phyloP scores from a whole-genome alignment of 2,113 vertebrate genomes.

The Callipepla californica region DNA sequence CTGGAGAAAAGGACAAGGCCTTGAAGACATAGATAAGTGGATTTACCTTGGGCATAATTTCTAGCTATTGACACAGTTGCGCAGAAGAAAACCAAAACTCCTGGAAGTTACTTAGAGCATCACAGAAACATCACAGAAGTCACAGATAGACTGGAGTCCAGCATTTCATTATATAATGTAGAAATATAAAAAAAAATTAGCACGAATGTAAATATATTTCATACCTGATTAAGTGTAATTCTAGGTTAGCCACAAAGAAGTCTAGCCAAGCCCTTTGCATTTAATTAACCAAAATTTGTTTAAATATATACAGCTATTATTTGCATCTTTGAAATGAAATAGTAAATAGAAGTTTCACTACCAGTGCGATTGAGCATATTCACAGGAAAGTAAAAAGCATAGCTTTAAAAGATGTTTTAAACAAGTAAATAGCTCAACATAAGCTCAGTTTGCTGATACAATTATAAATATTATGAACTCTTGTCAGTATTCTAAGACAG shows the following conservation, averaged over 20 bases:
- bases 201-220: not conserved
- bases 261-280: not conserved
- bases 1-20: not conserved
- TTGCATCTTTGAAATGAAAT: not conserved
- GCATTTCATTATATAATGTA: not conserved
- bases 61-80: accelerated
- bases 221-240: not conserved
- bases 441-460: not conserved
- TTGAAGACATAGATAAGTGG: not conserved
- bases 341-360: not conserved
- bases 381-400: not conserved
- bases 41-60: not conserved
- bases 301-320: not conserved
- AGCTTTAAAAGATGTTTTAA: not conserved
- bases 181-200: not conserved
- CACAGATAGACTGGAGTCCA: not conserved
- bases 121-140: not conserved
- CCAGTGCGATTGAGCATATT: not conserved
- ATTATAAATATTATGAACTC: not conserved
- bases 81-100: not conserved
- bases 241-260: not conserved
- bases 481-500: not conserved
- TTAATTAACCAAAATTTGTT: not conserved
- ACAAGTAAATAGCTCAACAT: not conserved
- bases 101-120: not conserved